These are phyloP conservation scores for Microchrysa polita DNA, from an alignment of 2,888 invertebrate genomes.

Conservation along the genomic window DNA sequence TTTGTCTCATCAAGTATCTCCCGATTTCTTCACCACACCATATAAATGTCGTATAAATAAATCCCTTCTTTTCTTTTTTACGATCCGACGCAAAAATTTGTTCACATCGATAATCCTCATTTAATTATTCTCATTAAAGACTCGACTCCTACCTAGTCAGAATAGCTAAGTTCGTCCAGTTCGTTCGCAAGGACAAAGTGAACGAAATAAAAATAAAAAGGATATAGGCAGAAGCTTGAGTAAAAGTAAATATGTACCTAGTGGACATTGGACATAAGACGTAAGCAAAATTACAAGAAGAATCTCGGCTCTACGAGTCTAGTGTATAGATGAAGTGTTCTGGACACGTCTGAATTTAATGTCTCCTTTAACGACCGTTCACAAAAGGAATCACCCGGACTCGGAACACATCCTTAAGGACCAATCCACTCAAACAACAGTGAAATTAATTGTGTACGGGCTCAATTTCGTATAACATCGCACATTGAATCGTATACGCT, in stretches of 20 bases:
- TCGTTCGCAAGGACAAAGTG: too few relatives aligned
- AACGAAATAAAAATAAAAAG: not conserved
- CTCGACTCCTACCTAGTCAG: not conserved
- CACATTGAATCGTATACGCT: too few relatives aligned
- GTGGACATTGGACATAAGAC: not conserved
- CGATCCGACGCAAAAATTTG: not conserved
- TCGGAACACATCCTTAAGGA: slow-evolving; percentile 14
- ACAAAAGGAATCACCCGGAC: not conserved
- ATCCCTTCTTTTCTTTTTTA: not conserved
- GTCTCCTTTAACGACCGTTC: slow-evolving; percentile 22
- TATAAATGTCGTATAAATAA: not conserved
- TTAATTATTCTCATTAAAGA: slow-evolving; percentile 20
- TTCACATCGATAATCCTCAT: slow-evolving; percentile 22
- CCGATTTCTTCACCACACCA: not conserved
- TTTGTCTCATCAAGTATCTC: not conserved
- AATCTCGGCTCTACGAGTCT: not conserved
- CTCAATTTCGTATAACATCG: not conserved
- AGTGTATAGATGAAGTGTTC: not conserved
- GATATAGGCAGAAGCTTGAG: not conserved
- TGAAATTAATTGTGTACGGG: slow-evolving; percentile 2
- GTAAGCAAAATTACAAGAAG: not conserved
- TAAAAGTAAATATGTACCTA: not conserved
- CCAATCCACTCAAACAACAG: not conserved
- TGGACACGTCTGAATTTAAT: slow-evolving; percentile 27
- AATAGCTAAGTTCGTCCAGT: too few relatives aligned